Percentiles rank a stretch among this genome's conserved stretches.
Evolutionary conservation across 2,113 vertebrate species (phyloP).

Genomic region (Vulpes lagopus): DNA sequence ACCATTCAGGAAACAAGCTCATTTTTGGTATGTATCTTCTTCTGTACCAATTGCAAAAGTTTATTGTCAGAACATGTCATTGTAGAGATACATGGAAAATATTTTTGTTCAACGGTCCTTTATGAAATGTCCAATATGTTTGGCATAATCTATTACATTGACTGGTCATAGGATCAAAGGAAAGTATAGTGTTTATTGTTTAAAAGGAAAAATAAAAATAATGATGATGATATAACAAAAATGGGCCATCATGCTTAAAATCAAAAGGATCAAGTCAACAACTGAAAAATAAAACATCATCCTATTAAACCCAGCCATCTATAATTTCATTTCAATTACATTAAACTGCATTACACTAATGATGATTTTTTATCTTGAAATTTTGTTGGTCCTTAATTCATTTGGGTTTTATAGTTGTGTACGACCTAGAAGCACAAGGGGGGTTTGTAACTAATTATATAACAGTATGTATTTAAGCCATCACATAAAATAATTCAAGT

Average conservation of each 20-base stretch:
- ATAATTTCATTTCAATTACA: conserved; percentile 21
- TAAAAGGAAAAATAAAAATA: conserved; percentile 8
- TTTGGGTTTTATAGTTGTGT: neutral
- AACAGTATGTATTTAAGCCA: neutral
- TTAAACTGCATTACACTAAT: neutral
- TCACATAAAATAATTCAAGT: conserved; percentile 47
- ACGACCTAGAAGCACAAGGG: neutral
- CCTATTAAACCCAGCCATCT: neutral
- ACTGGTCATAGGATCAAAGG: neutral
- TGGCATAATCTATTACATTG: neutral
- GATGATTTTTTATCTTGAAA: conserved; percentile 42
- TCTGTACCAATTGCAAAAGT: neutral
- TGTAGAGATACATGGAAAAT: neutral
- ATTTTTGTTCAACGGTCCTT: neutral
- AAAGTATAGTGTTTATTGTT: neutral
- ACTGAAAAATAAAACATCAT: conserved; percentile 12
- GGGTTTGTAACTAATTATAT: neutral
- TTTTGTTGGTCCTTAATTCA: neutral
- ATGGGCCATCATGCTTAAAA: neutral
- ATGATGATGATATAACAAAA: neutral
- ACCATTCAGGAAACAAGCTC: neutral
- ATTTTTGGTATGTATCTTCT: neutral
- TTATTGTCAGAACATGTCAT: neutral
- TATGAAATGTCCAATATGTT: neutral
- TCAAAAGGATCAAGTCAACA: neutral